These are phyloP conservation scores for Sterrhoptilus dennistouni DNA, from an alignment of 2,113 vertebrate genomes.

Conservation along the genomic window DNA sequence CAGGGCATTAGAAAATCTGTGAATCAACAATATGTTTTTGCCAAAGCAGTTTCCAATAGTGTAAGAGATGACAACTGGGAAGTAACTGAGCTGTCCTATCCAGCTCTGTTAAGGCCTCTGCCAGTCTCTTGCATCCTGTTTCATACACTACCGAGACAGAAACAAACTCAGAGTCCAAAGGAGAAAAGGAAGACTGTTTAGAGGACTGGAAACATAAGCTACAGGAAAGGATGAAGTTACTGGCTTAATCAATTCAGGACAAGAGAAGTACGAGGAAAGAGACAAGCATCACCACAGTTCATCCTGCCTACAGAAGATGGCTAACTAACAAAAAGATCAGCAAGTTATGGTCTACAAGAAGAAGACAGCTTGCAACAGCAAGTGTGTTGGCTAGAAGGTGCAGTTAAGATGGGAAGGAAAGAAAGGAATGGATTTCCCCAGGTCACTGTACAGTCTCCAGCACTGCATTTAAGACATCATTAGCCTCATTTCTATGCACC, in stretches of 20 bases:
- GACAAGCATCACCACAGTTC: background rate
- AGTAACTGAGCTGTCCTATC: background rate
- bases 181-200: background rate
- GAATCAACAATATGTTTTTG: background rate
- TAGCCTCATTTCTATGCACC: background rate
- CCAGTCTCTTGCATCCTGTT: background rate
- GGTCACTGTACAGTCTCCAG: background rate
- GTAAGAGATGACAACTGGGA: background rate
- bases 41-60: background rate
- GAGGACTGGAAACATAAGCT: background rate
- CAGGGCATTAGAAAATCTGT: background rate
- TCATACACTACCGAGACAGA: background rate
- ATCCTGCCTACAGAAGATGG: background rate
- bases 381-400: rapidly evolving
- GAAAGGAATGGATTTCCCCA: background rate
- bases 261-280: background rate
- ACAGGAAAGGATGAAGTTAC: background rate
- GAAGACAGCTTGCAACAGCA: background rate
- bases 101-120: background rate
- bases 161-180: background rate
- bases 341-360: background rate
- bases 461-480: background rate
- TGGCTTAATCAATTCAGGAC: background rate
- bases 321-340: background rate
- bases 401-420: background rate